A percentile compares a stretch with the other conserved stretches of the same genome.
Conservation (phyloP, 2,888 invertebrate species). For the Stenurella melanura region DNA sequence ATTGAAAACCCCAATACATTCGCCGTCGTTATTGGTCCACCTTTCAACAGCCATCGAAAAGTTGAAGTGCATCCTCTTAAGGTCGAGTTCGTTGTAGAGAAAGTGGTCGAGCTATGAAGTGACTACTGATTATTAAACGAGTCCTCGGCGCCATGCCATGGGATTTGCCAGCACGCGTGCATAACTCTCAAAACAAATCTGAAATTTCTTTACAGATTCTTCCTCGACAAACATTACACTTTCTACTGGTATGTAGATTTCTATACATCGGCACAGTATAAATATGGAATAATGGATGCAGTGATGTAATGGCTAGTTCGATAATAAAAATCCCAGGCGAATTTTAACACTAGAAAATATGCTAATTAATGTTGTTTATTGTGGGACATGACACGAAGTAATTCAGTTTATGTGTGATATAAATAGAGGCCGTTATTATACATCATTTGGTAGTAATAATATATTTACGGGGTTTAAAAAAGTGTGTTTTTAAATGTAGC, state of each 20-base stretch:
- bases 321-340: background rate
- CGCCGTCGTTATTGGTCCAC: constrained; percentile 7
- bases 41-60: constrained; percentile 28
- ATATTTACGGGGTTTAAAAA: too few relatives aligned
- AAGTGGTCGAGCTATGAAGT: constrained; percentile 55
- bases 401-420: too few relatives aligned
- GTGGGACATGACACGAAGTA: too few relatives aligned
- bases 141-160: constrained; percentile 55
- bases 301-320: constrained; percentile 1
- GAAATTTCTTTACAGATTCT: constrained; percentile 39
- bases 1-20: background rate
- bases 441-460: too few relatives aligned
- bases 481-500: too few relatives aligned
- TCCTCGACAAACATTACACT: constrained; percentile 38
- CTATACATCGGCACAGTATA: background rate
- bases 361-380: background rate
- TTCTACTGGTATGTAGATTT: constrained; percentile 43
- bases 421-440: too few relatives aligned
- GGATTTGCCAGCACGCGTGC: constrained; percentile 51
- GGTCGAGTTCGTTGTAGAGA: constrained; percentile 58
- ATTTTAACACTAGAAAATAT: background rate
- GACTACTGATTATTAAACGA: constrained; percentile 55
- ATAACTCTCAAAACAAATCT: constrained; percentile 46
- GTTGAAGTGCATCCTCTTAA: constrained; percentile 50
- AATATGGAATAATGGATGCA: constrained; percentile 3